These are phyloP conservation scores for Rana temporaria DNA, from an alignment of 2,113 vertebrate genomes.

Conservation along the genomic window DNA sequence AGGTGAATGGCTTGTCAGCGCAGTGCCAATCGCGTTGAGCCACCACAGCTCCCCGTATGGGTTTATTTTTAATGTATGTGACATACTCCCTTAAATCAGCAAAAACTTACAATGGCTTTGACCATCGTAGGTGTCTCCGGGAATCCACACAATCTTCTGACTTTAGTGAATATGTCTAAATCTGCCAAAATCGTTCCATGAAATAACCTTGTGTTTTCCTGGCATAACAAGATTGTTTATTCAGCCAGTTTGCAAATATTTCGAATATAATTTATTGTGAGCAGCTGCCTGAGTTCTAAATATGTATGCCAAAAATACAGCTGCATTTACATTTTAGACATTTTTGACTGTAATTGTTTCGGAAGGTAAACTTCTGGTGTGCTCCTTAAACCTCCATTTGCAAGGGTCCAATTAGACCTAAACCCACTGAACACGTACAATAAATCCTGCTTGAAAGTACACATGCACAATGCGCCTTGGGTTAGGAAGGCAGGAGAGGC, in stretches of 20 bases:
- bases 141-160: no score
- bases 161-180: no score
- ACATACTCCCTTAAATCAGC: no score
- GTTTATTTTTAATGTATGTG: no score
- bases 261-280: background rate
- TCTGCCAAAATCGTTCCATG: no score
- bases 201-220: no score
- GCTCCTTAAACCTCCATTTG: conserved; percentile 58
- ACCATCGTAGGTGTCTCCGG: no score
- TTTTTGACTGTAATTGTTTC: conserved; percentile 56
- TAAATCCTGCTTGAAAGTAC: conserved; percentile 71
- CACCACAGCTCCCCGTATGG: no score
- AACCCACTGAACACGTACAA: conserved; percentile 65
- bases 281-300: background rate
- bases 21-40: no score
- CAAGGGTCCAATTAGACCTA: conserved; percentile 64
- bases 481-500: conserved; percentile 63
- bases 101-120: no score
- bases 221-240: no score
- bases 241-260: background rate
- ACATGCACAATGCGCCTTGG: conserved; percentile 67
- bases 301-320: background rate
- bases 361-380: conserved; percentile 63
- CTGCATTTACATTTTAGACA: conserved; percentile 7
- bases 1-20: no score